Evolutionary conservation across 2,888 invertebrate species (phyloP), one percentile per base, ranked within the genome.

Genomic region (Sphaerophoria taeniata): DNA sequence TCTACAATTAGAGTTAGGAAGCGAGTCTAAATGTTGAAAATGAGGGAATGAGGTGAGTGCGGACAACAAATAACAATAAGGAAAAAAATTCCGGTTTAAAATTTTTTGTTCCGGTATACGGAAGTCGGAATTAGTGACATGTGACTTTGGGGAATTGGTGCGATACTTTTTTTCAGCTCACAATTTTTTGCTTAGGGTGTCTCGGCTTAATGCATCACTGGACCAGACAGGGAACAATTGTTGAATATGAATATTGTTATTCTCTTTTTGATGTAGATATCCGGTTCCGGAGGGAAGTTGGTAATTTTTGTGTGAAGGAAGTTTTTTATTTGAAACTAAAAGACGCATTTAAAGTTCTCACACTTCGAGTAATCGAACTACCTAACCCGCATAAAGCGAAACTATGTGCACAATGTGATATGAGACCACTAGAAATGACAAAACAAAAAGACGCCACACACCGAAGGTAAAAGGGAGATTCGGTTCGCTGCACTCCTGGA

Each of bases 41-140:
- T 6, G 6, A 9, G 43, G 4, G 4, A 43, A 43, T 7, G 12
- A 24, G 24, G 24, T 24, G 2, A 24, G 2, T 24, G 24, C 24
- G 24, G 11, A 43, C 43, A 9, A 39, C 39, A 39, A 1, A 43
- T 43, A 7, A 9, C 4, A 43, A 43, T 3, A 11, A 12, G 0
- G 47, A 11, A 31, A 45, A 14, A 67, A 72, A 67, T 60, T 3
- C 24, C n/a, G 45, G 49, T 31, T 43, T 60, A 60, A 60, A 67
- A 61, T 60, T 58, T 53, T 73, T 81, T 73, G 85, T 85, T 85
- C 81, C 85, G 81, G 76, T 85, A 24, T 24, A 63, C 85, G 85
- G 85, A 85, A 85, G 85, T 85, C 51, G 39, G n/a, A 85, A 65
- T 81, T 77, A 85, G 81, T 85, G 81, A 70, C 73, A 77, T 85